Evolutionary conservation across 2,888 invertebrate species (phyloP).

Genomic region (Diogma glabrata): DNA sequence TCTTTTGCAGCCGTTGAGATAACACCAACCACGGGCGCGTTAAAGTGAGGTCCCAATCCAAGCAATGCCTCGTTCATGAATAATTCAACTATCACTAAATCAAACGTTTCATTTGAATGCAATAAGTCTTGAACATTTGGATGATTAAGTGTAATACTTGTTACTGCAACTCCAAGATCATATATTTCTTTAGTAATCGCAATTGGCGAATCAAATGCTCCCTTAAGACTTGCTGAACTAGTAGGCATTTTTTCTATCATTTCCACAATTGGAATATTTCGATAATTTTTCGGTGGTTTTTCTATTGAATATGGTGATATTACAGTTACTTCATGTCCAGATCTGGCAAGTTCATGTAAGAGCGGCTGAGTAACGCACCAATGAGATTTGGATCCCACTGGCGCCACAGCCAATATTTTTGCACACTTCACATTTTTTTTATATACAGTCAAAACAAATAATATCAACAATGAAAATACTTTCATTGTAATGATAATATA

Average conservation of each 20-base stretch:
- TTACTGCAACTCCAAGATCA: conserved; percentile 24
- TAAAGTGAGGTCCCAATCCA: conserved; percentile 26
- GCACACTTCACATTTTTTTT: neutral
- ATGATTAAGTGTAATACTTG: conserved; percentile 23
- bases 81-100: conserved; percentile 33
- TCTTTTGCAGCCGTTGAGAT: conserved; percentile 13
- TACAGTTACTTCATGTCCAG: conserved; percentile 33
- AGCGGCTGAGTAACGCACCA: conserved; percentile 28
- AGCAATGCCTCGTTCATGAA: conserved; percentile 32
- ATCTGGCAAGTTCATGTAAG: conserved; percentile 27
- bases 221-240: too few species aligned
- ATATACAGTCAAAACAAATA: too few species aligned
- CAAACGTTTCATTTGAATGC: conserved; percentile 31
- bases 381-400: conserved; percentile 21
- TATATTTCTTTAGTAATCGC: conserved; percentile 3
- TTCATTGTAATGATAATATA: too few species aligned
- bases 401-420: conserved; percentile 1
- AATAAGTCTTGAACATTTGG: conserved; percentile 22
- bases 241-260: too few species aligned
- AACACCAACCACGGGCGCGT: conserved; percentile 29
- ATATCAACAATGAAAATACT: too few species aligned
- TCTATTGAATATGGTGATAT: conserved; percentile 28
- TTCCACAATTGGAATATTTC: conserved; percentile 15
- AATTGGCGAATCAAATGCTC: neutral
- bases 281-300: conserved; percentile 24